Conservation (phyloP, 64 coral and sea anemone genomes). For the Stichodactyla mertensii region DNA sequence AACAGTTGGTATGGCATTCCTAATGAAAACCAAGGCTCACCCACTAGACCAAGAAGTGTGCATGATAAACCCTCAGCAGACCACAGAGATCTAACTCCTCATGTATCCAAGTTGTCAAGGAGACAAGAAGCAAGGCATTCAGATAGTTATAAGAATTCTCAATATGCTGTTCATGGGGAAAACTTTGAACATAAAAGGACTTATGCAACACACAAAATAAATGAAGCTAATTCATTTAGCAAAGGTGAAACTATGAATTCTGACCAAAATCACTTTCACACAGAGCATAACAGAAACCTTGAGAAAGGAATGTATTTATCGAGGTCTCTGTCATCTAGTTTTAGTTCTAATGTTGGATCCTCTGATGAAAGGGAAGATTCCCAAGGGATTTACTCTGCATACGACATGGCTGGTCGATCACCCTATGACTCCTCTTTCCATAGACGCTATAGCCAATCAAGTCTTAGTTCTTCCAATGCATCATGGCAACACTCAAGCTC, state of each 20-base stretch:
- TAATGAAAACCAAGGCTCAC: slow-evolving; percentile 15
- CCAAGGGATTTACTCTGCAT: slow-evolving; percentile 86
- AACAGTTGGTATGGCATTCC: slow-evolving; percentile 66
- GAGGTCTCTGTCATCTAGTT: slow-evolving; percentile 74
- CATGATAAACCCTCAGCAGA: slow-evolving; percentile 19
- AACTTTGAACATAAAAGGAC: not conserved
- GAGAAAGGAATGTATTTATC: slow-evolving; percentile 16
- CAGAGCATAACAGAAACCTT: not conserved
- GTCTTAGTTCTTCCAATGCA: slow-evolving; percentile 86
- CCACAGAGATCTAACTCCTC: not conserved
- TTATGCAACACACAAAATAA: not conserved
- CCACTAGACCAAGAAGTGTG: slow-evolving; percentile 56
- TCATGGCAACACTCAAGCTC: slow-evolving; percentile 76
- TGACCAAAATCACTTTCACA: not conserved
- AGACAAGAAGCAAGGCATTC: not conserved
- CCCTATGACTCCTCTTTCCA: slow-evolving; percentile 51
- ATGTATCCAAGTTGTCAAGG: not conserved
- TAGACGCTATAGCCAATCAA: slow-evolving; percentile 80
- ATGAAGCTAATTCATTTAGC: not conserved
- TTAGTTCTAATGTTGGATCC: slow-evolving; percentile 76
- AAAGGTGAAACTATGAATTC: not conserved
- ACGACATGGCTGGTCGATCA: slow-evolving; percentile 73
- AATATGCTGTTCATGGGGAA: not conserved
- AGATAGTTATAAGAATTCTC: not conserved
- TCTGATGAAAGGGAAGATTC: slow-evolving; percentile 79